phyloP scores from a whole-genome alignment of 2,888 invertebrate genomes.

The Spodoptera picta region DNA sequence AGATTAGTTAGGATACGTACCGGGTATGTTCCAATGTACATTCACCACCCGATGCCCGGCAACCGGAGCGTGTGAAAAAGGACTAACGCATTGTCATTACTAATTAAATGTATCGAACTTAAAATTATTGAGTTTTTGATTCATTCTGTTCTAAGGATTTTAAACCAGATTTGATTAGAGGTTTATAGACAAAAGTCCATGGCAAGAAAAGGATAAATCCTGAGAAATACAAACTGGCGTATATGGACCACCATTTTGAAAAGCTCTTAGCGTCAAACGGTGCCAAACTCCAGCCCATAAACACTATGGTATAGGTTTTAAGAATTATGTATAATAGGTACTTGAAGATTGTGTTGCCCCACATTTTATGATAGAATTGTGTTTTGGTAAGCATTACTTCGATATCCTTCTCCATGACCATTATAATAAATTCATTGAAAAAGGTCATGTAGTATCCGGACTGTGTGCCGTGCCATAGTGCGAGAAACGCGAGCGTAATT shows the following conservation, averaged over 20 bases:
- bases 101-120: background rate
- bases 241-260: slow-evolving; percentile 91
- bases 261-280: slow-evolving; percentile 93
- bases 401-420: slow-evolving; percentile 94
- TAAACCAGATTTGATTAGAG: slow-evolving; percentile 62
- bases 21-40: no score
- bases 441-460: slow-evolving; percentile 98
- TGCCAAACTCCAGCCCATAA: slow-evolving; percentile 94
- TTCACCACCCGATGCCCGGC: no score
- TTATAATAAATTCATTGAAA: slow-evolving; percentile 96
- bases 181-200: slow-evolving; percentile 90
- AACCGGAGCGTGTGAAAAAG: no score
- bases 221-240: slow-evolving; percentile 90
- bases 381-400: slow-evolving; percentile 88
- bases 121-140: slow-evolving; percentile 40
- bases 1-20: no score
- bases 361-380: slow-evolving; percentile 79
- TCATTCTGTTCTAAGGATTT: slow-evolving; percentile 16
- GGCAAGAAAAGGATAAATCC: slow-evolving; percentile 91
- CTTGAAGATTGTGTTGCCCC: slow-evolving; percentile 75
- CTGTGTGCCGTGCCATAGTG: slow-evolving; percentile 98
- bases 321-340: slow-evolving; percentile 88
- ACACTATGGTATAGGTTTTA: slow-evolving; percentile 92
- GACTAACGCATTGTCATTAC: no score
- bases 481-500: slow-evolving; percentile 94